Evolutionary conservation across 2,113 vertebrate species (phyloP), one percentile per base, ranked within the genome.

Genomic region (Fukomys damarensis): DNA sequence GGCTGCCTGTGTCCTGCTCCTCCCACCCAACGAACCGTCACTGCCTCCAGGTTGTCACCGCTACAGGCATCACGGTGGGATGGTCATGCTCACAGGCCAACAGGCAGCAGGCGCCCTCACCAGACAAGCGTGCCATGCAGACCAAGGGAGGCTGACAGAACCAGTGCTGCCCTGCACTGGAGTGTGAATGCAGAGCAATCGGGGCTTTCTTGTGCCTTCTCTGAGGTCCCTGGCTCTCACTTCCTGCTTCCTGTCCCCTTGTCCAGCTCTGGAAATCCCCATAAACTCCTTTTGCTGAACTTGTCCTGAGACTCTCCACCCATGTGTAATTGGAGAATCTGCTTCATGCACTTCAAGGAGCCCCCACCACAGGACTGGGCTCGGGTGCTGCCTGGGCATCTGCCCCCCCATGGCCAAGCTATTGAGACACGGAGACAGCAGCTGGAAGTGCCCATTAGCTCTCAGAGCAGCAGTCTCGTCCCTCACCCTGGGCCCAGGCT

Each of bases 121-220:
- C 41, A 46, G 26, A 41, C 26, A 30, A 22, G 24, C 46, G 41
- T 13, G 24, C 70, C 24, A 28, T 13, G 24, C 24, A 16, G 43
- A 24, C 12, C 17, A 8, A 56, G 80, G 5, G 3, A 24, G 77
- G 46, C 58, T 0, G n/a, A 52, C 10, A 19, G 17, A 19, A 17
- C 30, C 17, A 20, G 65, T 11, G 14, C 43, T 54, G 46, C 41
- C 19, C 26, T 43, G 68, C 72, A 30, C 49, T 5, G 8, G 41
- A 52, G 22, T 9, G 0, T 16, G 13, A 58, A 30, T 7, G 65
- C 20, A 10, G 7, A 22, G 7, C 7, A n/a, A 16, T 11, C 1
- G 16, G 49, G 56, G 88, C 28, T 1, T 5, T 26, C 43, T 13
- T 43, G 56, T 59, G 56, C 22, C 59, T 59, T 59, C 80, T 56